A percentile compares a stretch with the other conserved stretches of the same genome.
Conservation (phyloP, 2,888 invertebrate genomes). For the Elysia crispata region DNA sequence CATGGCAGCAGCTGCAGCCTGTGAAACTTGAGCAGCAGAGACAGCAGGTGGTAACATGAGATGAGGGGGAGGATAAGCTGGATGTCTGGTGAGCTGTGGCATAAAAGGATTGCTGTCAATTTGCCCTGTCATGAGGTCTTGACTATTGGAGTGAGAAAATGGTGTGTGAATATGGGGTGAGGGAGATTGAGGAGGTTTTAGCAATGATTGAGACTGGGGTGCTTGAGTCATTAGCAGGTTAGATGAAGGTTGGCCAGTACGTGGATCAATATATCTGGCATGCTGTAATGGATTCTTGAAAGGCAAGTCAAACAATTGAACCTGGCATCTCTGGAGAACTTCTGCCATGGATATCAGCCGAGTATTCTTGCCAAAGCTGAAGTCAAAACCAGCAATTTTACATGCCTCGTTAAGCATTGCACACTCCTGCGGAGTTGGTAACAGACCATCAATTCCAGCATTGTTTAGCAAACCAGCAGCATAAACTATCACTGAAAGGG, state of each 20-base stretch:
- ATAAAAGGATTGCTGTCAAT: slow-evolving; percentile 34
- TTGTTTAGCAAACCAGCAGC: slow-evolving; percentile 71
- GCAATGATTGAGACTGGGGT: slow-evolving; percentile 16
- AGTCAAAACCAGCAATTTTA: slow-evolving; percentile 69
- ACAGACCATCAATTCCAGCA: slow-evolving; percentile 61
- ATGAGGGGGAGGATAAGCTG: slow-evolving; percentile 21
- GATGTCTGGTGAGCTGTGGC: slow-evolving; percentile 18
- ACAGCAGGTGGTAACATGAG: slow-evolving; percentile 15
- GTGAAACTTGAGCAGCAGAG: slow-evolving; percentile 37
- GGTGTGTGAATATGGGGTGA: not conserved
- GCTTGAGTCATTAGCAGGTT: slow-evolving; percentile 29
- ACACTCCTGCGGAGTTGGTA: slow-evolving; percentile 68
- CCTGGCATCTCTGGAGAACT: slow-evolving; percentile 61
- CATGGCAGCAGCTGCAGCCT: not conserved
- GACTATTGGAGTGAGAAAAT: not conserved
- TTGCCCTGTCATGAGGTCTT: slow-evolving; percentile 28
- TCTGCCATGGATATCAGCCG: slow-evolving; percentile 67
- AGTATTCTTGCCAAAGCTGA: slow-evolving; percentile 69
- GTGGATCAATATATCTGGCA: slow-evolving; percentile 69
- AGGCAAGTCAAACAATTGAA: slow-evolving; percentile 69
- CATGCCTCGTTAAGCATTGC: slow-evolving; percentile 71
- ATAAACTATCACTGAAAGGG: slow-evolving; percentile 80
- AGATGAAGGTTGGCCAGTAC: slow-evolving; percentile 42
- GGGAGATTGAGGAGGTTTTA: slow-evolving; percentile 23
- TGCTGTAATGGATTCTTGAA: slow-evolving; percentile 72